Conservation (phyloP, 2,797 vertebrate genomes). For the Neosalanx taihuensis region DNA sequence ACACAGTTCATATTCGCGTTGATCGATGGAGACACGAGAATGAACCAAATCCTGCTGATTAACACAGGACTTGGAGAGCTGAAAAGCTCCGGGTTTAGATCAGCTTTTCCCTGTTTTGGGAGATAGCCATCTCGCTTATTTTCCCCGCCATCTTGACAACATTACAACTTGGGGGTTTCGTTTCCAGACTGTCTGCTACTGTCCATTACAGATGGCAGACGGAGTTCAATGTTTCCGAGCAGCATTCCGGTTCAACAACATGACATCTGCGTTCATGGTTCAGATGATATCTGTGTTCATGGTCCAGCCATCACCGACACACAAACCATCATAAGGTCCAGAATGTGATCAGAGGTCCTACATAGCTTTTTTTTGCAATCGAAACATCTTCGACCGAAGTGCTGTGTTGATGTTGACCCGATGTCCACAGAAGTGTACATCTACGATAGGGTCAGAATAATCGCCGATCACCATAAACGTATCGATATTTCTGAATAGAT, state of each 20-base stretch:
- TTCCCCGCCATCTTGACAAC: neutral
- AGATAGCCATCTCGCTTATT: neutral
- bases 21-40: neutral
- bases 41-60: neutral
- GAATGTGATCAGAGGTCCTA: too few relatives aligned
- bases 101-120: neutral
- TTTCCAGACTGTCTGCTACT: neutral
- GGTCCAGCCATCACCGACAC: too few relatives aligned
- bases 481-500: neutral
- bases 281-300: too few relatives aligned
- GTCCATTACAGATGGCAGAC: neutral
- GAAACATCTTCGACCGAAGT: too few relatives aligned
- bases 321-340: neutral
- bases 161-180: neutral
- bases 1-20: neutral
- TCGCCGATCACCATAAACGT: neutral
- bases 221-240: neutral
- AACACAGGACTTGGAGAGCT: neutral
- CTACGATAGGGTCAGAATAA: neutral
- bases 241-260: neutral
- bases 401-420: too few relatives aligned
- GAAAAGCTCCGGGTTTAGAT: neutral
- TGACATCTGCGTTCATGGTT: too few relatives aligned
- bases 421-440: neutral
- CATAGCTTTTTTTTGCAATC: too few relatives aligned